phyloP scores from a whole-genome alignment of 1,140 invertebrate species.

The Doryteuthis pealeii region DNA sequence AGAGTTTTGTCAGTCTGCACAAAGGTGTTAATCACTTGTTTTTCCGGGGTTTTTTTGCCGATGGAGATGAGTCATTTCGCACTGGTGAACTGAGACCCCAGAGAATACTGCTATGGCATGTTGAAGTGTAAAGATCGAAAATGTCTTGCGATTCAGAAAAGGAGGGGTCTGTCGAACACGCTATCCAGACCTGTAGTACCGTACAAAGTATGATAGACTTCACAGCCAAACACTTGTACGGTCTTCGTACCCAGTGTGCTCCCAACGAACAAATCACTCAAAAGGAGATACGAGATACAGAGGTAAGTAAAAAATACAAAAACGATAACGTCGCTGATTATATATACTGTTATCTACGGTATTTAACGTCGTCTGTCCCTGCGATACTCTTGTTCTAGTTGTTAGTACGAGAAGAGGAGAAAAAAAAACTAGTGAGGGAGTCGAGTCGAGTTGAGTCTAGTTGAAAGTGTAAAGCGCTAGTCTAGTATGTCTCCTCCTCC shows the following conservation, averaged over 20 bases:
- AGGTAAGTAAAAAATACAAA: slow-evolving; percentile 66
- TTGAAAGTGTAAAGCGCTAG: no score
- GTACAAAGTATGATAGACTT: slow-evolving; percentile 94
- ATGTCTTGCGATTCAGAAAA: slow-evolving; percentile 47
- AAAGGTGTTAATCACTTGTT: slow-evolving; percentile 10
- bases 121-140: slow-evolving; percentile 20
- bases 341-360: no score
- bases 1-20: slow-evolving; percentile 3
- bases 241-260: slow-evolving; percentile 86
- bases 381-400: no score
- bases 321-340: no score
- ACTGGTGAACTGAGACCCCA: background rate
- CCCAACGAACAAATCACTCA: slow-evolving; percentile 90
- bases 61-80: slow-evolving; percentile 11
- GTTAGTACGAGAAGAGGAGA: no score
- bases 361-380: no score
- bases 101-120: slow-evolving; percentile 11
- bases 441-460: no score
- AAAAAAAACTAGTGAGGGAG: no score
- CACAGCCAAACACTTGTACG: slow-evolving; percentile 86
- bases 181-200: slow-evolving; percentile 52
- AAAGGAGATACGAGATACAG: slow-evolving; percentile 90
- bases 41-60: background rate
- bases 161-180: slow-evolving; percentile 48
- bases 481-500: no score